Percentiles rank a stretch among this genome's conserved stretches.
phyloP scores from a whole-genome alignment of 2,113 vertebrate genomes.

The Megatriorchis doriae region DNA sequence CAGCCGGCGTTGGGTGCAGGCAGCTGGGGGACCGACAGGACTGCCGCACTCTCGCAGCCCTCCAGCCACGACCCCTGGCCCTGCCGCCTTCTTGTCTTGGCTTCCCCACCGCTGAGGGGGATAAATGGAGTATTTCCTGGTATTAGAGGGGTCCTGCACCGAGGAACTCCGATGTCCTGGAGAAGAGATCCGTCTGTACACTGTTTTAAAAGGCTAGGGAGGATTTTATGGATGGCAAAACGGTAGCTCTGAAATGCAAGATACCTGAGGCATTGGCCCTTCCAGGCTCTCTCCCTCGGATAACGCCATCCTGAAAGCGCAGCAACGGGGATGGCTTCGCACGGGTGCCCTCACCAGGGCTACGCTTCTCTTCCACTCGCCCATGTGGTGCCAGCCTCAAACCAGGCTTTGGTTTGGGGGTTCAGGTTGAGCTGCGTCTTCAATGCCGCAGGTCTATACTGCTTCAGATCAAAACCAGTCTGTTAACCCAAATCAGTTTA shows the following conservation, averaged over 20 bases:
- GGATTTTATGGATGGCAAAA: not conserved
- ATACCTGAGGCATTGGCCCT: not conserved
- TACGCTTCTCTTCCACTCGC: not conserved
- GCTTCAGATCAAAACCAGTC: not conserved
- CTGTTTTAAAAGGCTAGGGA: not conserved
- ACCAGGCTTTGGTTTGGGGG: not conserved
- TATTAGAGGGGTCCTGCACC: not conserved
- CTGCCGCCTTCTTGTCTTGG: not conserved
- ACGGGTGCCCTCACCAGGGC: not conserved
- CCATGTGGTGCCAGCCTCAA: not conserved
- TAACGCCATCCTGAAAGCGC: not conserved
- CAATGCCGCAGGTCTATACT: not conserved
- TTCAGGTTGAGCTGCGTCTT: not conserved
- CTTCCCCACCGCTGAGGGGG: not conserved
- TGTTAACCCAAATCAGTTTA: not conserved
- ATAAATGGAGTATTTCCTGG: not conserved
- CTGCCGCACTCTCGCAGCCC: not conserved
- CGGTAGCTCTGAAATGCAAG: not conserved
- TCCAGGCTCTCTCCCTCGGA: not conserved
- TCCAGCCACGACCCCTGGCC: not conserved
- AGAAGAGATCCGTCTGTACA: not conserved
- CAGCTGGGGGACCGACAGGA: not conserved
- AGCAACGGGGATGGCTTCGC: not conserved
- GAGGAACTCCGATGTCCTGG: not conserved
- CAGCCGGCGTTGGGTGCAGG: rapidly evolving